phyloP scores from a whole-genome alignment of 2,797 vertebrate genomes.

The Enteromius thamalakanensis region DNA sequence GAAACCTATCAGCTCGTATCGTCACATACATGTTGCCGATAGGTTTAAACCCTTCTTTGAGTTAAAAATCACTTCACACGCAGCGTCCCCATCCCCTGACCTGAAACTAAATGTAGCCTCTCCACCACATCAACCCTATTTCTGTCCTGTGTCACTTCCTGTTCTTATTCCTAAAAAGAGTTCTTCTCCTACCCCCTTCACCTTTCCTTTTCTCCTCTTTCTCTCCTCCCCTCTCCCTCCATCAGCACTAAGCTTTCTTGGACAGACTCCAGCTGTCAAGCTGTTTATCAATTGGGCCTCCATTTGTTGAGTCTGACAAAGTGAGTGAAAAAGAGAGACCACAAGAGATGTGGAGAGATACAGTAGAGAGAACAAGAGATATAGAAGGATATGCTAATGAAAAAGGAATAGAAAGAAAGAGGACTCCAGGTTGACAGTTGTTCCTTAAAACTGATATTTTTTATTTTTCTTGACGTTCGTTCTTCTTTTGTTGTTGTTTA shows the following conservation, averaged over 20 bases:
- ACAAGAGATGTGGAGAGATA: constrained; percentile 29
- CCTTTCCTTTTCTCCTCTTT: constrained; percentile 13
- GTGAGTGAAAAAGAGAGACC: constrained; percentile 35
- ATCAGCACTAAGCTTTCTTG: constrained; percentile 59
- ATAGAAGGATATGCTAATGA: not conserved
- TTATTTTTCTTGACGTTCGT: not conserved
- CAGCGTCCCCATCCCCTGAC: not conserved
- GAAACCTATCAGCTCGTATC: constrained; percentile 42
- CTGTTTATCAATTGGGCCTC: constrained; percentile 53
- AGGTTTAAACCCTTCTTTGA: constrained; percentile 49
- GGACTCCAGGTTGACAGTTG: constrained; percentile 40
- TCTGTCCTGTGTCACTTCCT: constrained; percentile 15
- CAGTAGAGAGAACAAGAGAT: constrained; percentile 32
- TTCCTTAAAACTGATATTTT: constrained; percentile 11
- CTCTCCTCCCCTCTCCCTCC: constrained; percentile 26
- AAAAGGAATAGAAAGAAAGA: not conserved
- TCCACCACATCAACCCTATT: constrained; percentile 11
- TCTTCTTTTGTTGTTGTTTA: constrained; percentile 21
- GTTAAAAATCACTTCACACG: constrained; percentile 66
- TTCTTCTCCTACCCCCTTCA: not conserved
- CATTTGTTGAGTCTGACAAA: constrained; percentile 55
- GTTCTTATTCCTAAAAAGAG: constrained; percentile 36
- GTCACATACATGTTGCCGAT: constrained; percentile 36
- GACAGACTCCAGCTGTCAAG: constrained; percentile 51
- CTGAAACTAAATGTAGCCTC: constrained; percentile 1